Base-by-base conservation (phyloP, 2,797 vertebrate genomes). In the Sus cebifrons region DNA sequence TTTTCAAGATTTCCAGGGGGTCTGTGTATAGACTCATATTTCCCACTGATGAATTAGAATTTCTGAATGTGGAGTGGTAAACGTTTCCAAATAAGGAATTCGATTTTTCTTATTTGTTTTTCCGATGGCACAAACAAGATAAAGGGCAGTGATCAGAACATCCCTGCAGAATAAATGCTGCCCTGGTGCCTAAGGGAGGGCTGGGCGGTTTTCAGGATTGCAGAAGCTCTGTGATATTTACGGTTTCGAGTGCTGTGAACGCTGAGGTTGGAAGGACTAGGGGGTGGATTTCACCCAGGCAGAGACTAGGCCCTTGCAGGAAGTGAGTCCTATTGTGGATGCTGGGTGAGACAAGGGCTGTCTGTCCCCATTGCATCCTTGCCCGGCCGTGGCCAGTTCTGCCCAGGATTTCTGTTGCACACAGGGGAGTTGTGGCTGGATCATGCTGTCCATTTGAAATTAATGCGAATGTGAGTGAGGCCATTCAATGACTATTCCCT, bases 401-500 rank as follows among this genome's bases (percentile, higher is more conserved):
- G 36, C 27, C 27, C 54, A 62, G 23, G 70, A 0, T 74, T 85
- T 84, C 13, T 25, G 17, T 90, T 70, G 56, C 54, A n/a, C 78
- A 36, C 36, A 27, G 0, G 15, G 52, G 16, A 87, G 2, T 83
- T 71, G 1, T 20, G 40, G 78, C 87, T 90, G 73, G 27, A 40
- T 92, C 62, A n/a, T 64, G 29, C 56, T 84, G 44, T 62, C 52
- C n/a, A 27, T 78, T 83, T 74, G 75, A 92, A 93, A 94, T 87
- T 49, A 91, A 78, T 94, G 44, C 84, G 86, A 86, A 71, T 89
- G 73, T 78, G 86, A 86, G 40, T 29, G 78, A 97, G 68, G 64
- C 54, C 77, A 4, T 92, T 96, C 54, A 49, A 70, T 77, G 86
- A 87, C 73, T 96, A 91, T 88, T 81, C 52, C 36, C 65, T 90